Evolutionary conservation across 2,797 vertebrate genomes (phyloP).

Genomic region (Meriones psammophilus): DNA sequence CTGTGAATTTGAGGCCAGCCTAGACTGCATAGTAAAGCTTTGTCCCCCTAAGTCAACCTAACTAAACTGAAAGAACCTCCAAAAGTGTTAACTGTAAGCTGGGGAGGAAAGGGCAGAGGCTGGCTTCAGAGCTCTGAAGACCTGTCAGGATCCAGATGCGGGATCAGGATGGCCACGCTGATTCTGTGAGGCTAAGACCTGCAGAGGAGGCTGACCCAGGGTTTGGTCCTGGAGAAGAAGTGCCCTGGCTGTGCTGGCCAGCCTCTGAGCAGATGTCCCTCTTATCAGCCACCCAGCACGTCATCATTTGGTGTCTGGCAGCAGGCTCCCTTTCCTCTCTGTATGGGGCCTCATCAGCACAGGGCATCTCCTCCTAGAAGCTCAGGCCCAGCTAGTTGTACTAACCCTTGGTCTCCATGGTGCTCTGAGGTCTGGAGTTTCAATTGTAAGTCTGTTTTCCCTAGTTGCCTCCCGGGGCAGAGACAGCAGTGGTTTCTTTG

Average conservation of each 20-base stretch:
- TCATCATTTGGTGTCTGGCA: too few species aligned
- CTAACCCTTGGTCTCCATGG: not conserved
- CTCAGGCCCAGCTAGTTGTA: not conserved
- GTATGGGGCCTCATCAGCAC: not conserved
- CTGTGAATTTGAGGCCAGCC: not conserved
- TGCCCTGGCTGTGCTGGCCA: too few species aligned
- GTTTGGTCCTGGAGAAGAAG: too few species aligned
- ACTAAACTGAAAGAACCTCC: not conserved
- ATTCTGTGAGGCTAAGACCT: too few species aligned
- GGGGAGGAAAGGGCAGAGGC: not conserved
- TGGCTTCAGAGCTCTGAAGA: constrained; percentile 13
- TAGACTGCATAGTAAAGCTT: not conserved
- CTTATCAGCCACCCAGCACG: too few species aligned
- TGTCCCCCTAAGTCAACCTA: not conserved
- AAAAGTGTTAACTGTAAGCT: not conserved
- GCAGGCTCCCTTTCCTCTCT: not conserved
- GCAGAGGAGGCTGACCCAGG: too few species aligned
- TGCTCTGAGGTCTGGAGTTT: not conserved
- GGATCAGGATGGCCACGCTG: too few species aligned
- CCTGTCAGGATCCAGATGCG: not conserved
- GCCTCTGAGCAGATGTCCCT: too few species aligned
- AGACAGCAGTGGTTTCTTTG: not conserved
- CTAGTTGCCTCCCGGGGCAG: not conserved
- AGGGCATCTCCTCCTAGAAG: not conserved
- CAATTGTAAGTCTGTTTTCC: not conserved